Conservation (phyloP, 92 coral and sea anemone species). For the Ricordea florida region DNA sequence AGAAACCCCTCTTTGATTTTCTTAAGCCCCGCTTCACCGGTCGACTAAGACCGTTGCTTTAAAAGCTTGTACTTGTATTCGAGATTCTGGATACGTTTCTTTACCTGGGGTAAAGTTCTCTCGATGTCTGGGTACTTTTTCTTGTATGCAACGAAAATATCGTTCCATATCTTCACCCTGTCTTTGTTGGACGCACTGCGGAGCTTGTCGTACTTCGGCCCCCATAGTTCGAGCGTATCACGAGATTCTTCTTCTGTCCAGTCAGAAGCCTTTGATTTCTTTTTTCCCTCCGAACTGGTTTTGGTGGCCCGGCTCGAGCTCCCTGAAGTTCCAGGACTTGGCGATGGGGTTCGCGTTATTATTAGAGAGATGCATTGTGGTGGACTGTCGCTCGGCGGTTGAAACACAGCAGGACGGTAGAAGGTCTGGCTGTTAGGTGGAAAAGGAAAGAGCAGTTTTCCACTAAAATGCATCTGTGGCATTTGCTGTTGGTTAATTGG, state of each 20-base stretch:
- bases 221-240: constrained; percentile 46
- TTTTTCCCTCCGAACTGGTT: constrained; percentile 13
- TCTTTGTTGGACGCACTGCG: constrained; percentile 49
- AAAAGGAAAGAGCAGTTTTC: constrained; percentile 7
- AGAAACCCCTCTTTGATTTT: constrained; percentile 42
- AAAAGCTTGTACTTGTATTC: constrained; percentile 37
- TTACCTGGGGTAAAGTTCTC: constrained; percentile 44
- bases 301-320: constrained; percentile 1
- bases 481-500: constrained; percentile 6
- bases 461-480: constrained; percentile 9
- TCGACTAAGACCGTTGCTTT: constrained; percentile 10
- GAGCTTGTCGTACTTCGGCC: constrained; percentile 19
- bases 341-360: background rate
- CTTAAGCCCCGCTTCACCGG: constrained; percentile 50
- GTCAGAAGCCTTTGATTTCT: constrained; percentile 11
- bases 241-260: constrained; percentile 38
- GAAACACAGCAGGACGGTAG: constrained; percentile 20
- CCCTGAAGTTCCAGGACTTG: background rate
- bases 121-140: constrained; percentile 4
- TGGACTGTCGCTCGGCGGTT: constrained; percentile 18
- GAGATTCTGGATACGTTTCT: constrained; percentile 42
- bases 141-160: constrained; percentile 21
- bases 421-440: constrained; percentile 20
- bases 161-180: constrained; percentile 40
- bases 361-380: constrained; percentile 8